phyloP scores from a whole-genome alignment of 2,888 invertebrate species.

The Plagodis dolabraria region DNA sequence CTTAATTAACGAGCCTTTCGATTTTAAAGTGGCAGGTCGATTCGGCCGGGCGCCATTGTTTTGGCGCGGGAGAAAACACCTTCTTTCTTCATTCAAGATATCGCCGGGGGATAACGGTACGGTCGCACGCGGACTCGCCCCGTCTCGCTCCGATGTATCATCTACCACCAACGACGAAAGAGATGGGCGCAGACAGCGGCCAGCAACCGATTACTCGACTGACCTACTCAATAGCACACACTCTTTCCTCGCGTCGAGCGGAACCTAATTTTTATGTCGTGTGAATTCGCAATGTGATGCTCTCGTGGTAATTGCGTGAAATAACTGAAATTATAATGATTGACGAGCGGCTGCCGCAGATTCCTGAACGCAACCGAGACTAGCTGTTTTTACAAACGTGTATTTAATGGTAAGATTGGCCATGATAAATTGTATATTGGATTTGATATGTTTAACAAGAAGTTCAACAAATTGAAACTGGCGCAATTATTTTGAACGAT shows the following conservation, averaged over 20 bases:
- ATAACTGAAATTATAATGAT: slow-evolving; percentile 58
- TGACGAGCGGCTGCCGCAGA: slow-evolving; percentile 36
- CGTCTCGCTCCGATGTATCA: slow-evolving; percentile 46
- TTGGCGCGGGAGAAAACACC: slow-evolving; percentile 83
- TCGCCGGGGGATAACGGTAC: slow-evolving; percentile 82
- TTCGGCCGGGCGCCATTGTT: slow-evolving; percentile 74
- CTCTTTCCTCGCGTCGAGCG: slow-evolving; percentile 85
- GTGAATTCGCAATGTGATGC: slow-evolving; percentile 74
- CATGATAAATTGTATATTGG: slow-evolving; percentile 30
- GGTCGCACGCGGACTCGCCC: slow-evolving; percentile 63
- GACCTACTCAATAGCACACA: slow-evolving; percentile 83
- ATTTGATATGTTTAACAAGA: slow-evolving; percentile 35
- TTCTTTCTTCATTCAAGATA: slow-evolving; percentile 85
- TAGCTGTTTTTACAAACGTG: slow-evolving; percentile 21
- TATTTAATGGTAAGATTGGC: slow-evolving; percentile 31
- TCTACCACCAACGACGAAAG: slow-evolving; percentile 40
- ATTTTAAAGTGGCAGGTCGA: slow-evolving; percentile 72
- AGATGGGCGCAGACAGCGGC: slow-evolving; percentile 65
- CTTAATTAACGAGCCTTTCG: slow-evolving; percentile 71
- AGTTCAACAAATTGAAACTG: slow-evolving; percentile 35
- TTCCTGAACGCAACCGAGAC: slow-evolving; percentile 43
- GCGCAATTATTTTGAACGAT: not conserved
- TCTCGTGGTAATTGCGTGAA: slow-evolving; percentile 63
- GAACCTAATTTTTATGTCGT: slow-evolving; percentile 82
- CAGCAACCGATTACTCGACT: slow-evolving; percentile 82